Conservation (phyloP, 2,797 vertebrate genomes). For the Anomalospiza imberbis region DNA sequence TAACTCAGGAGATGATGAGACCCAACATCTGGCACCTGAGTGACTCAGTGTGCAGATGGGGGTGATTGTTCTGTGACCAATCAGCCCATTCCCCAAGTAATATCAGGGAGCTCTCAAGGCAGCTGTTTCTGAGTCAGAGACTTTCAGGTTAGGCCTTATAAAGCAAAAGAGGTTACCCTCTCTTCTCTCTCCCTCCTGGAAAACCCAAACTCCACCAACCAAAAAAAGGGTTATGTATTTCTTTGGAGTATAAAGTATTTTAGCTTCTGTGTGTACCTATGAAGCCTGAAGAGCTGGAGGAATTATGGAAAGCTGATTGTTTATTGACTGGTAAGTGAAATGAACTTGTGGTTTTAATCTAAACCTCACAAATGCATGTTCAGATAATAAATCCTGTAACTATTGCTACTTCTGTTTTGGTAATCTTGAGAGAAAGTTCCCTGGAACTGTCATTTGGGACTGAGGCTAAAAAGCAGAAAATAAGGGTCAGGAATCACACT, state of each 20-base stretch:
- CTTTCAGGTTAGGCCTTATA: background rate
- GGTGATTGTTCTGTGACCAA: background rate
- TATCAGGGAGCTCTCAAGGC: background rate
- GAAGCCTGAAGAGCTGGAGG: background rate
- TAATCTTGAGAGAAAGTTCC: background rate
- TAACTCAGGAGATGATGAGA: background rate
- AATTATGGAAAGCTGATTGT: background rate
- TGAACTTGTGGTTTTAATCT: background rate
- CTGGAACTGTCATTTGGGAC: background rate
- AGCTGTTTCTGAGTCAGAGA: background rate
- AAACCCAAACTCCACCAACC: rapidly evolving
- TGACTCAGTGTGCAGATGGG: background rate
- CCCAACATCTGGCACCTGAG: background rate
- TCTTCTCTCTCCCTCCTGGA: rapidly evolving
- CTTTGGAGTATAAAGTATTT: background rate
- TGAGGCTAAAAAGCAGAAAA: background rate
- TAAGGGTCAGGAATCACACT: background rate
- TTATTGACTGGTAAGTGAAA: background rate
- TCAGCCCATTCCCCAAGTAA: background rate
- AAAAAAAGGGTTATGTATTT: background rate
- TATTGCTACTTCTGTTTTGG: background rate
- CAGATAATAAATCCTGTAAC: background rate
- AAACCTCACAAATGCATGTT: background rate
- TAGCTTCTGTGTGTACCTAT: background rate
- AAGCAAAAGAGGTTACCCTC: rapidly evolving